A percentile compares a stretch with the other conserved stretches of the same genome.
These are phyloP conservation scores for Morus bassanus DNA, from an alignment of 2,797 vertebrate species.

Conservation along the genomic window DNA sequence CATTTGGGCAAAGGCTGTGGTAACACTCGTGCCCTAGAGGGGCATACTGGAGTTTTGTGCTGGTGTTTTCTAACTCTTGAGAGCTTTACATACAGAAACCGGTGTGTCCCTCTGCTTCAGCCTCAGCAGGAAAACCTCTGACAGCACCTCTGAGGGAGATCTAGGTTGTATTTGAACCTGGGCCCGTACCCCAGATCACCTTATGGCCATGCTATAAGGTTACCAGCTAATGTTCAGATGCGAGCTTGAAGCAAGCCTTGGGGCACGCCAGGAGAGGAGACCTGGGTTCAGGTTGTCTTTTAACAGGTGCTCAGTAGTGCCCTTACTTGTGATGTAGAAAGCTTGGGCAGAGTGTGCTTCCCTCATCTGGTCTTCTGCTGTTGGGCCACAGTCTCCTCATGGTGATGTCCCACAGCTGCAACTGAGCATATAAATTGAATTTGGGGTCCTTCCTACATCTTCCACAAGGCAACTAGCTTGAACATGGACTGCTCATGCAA, in stretches of 20 bases:
- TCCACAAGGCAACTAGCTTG: background rate
- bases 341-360: background rate
- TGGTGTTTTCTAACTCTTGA: background rate
- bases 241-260: background rate
- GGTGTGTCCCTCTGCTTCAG: background rate
- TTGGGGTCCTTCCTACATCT: background rate
- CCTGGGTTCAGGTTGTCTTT: background rate
- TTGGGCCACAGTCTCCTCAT: background rate
- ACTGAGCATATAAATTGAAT: background rate
- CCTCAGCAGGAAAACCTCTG: background rate
- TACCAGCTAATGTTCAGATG: background rate
- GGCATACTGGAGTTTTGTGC: background rate
- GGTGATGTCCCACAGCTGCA: background rate
- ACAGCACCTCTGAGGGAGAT: background rate
- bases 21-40: background rate
- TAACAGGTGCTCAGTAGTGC: background rate
- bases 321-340: background rate
- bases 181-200: background rate
- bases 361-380: background rate
- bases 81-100: background rate
- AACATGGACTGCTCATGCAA: background rate
- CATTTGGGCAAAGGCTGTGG: background rate
- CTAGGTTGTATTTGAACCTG: background rate
- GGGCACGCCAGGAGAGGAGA: background rate
- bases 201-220: background rate